Evolutionary conservation across 2,888 invertebrate species (phyloP).

Genomic region (Lycia hirtaria): DNA sequence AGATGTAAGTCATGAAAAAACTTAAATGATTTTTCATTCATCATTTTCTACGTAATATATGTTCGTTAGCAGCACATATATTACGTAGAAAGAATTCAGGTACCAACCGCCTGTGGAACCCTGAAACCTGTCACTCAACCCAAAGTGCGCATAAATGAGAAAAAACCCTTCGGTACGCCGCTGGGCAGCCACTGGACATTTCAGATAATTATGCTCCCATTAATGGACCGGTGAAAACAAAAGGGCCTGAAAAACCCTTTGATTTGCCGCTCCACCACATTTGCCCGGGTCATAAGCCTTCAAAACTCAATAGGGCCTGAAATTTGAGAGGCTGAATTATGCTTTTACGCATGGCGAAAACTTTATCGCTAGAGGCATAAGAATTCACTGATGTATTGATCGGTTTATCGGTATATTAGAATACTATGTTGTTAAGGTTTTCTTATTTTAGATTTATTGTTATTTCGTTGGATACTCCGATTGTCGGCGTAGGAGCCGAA

Average conservation of each 20-base stretch:
- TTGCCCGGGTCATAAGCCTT: constrained; percentile 72
- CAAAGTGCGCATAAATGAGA: constrained; percentile 37
- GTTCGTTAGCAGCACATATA: background rate
- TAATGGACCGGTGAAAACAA: constrained; percentile 67
- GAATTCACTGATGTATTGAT: background rate
- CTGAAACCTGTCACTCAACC: constrained; percentile 34
- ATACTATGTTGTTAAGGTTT: too few relatives aligned
- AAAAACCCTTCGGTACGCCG: constrained; percentile 34
- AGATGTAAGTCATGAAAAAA: too few relatives aligned
- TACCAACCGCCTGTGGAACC: background rate
- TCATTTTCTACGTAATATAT: too few relatives aligned
- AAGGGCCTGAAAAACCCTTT: constrained; percentile 77
- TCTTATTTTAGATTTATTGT: too few relatives aligned
- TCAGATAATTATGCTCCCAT: constrained; percentile 68
- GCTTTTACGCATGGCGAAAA: constrained; percentile 37
- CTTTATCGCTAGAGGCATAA: background rate
- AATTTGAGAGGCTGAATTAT: constrained; percentile 61
- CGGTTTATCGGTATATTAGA: too few relatives aligned
- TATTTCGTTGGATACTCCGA: too few relatives aligned
- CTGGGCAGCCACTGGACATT: constrained; percentile 55
- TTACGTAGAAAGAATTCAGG: background rate
- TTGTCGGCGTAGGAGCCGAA: too few relatives aligned
- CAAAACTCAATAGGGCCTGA: constrained; percentile 73
- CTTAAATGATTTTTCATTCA: too few relatives aligned
- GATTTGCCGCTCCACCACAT: constrained; percentile 81